phyloP scores from a whole-genome alignment of 2,888 invertebrate genomes.

The Drosophila greeni region DNA sequence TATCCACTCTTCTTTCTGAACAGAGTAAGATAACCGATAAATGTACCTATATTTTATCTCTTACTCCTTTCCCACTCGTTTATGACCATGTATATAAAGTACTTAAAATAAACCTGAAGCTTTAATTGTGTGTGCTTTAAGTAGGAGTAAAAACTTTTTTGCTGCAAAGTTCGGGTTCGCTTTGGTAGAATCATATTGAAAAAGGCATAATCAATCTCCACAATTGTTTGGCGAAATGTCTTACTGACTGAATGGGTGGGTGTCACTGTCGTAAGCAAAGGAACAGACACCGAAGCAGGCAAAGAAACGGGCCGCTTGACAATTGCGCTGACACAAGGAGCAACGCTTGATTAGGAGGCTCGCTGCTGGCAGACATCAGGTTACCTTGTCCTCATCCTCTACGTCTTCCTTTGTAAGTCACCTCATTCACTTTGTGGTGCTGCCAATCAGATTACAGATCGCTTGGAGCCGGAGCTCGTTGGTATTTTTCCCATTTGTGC shows the following conservation, averaged over 20 bases:
- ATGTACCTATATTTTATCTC: no score
- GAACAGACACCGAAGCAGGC: conserved; percentile 31
- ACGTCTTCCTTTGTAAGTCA: neutral
- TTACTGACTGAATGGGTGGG: conserved; percentile 39
- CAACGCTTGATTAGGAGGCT: conserved; percentile 69
- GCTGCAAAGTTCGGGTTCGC: no score
- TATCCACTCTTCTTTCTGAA: no score
- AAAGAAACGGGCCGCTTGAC: conserved; percentile 54
- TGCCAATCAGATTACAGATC: conserved; percentile 72
- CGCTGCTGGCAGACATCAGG: conserved; percentile 65
- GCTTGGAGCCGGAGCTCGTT: conserved; percentile 46
- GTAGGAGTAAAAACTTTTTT: no score
- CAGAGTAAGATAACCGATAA: no score
- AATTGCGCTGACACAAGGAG: conserved; percentile 67
- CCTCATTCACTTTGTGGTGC: conserved; percentile 53
- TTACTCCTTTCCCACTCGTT: no score
- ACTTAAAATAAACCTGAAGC: no score
- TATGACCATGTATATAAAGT: no score
- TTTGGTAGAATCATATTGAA: no score
- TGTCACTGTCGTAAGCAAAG: conserved; percentile 31
- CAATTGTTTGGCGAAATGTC: conserved; percentile 51
- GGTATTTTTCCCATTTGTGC: conserved; percentile 24
- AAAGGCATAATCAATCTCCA: conserved; percentile 67
- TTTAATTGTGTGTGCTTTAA: no score
- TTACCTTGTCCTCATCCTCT: conserved; percentile 41